Evolutionary conservation across 2,113 vertebrate genomes (phyloP), one percentile per base, ranked within the genome.

Genomic region (Tupaia tana): DNA sequence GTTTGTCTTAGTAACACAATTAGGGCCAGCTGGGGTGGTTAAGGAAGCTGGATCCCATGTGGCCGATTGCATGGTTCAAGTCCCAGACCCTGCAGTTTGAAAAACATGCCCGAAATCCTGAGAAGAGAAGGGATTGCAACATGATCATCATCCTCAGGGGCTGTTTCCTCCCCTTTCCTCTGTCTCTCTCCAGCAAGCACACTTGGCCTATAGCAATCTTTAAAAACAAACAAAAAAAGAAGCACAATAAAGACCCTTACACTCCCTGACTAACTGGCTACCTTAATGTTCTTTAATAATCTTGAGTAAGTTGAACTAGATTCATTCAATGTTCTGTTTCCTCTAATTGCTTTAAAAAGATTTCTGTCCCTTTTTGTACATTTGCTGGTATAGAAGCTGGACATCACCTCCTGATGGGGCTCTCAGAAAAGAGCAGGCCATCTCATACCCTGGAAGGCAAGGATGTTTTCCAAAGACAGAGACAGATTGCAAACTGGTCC

Each of bases 401-500:
- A 7, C 64, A 25, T 71, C 63, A n/a, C 73, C 67, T 63, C 58
- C 70, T 16, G 11, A 10, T 10, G 58, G 73, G 25, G 22, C 86
- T 25, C 58, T 1, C 0, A 10, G 85, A 92, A 54, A 70, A 29
- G 6, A 88, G 31, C 9, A 5, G 29, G 13, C 63, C 14, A 20
- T 24, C 56, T 34, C 70, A 70, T 34, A 80, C 24, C 7, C 52
- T 81, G 5, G 43, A 43, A 43, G 43, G 34, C 3, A 34, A 67
- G 59, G 67, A 25, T n/a, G 18, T 58, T 90, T 22, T 94, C 78
- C 29, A 93, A 91, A 89, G 52, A 63, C 22, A 67, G 71, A 83
- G 95, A 90, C 70, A 93, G 63, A 77, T 81, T 81, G 84, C 70
- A 89, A 89, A 22, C 92, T 89, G 96, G 29, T 93, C 95, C 79